These are phyloP conservation scores for Phoxinus phoxinus DNA, from an alignment of 2,113 vertebrate species.

Conservation along the genomic window DNA sequence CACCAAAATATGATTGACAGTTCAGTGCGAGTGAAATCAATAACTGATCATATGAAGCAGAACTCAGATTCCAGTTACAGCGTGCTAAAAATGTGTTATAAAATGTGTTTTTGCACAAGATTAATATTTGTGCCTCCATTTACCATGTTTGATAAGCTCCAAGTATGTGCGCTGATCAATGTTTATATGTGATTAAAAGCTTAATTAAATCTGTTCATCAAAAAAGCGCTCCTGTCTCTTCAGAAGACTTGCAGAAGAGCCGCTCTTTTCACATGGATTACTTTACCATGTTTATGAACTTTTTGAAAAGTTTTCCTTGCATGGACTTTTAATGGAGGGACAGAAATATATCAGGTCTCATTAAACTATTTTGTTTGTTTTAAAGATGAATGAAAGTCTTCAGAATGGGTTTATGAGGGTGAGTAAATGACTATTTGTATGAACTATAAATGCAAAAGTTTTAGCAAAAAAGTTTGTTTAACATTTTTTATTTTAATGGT, in stretches of 20 bases:
- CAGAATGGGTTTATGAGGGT: background rate
- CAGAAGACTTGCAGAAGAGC: background rate
- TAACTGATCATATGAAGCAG: no score
- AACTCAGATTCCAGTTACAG: no score
- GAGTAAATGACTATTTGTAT: background rate
- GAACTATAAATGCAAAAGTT: no score
- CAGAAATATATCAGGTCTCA: background rate
- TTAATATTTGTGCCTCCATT: no score
- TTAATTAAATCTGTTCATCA: background rate
- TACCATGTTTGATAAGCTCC: no score
- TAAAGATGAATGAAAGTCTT: background rate
- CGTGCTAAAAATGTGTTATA: no score
- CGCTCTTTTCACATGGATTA: background rate
- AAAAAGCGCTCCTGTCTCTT: background rate
- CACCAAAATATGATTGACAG: background rate
- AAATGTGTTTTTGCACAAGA: no score
- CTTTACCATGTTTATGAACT: background rate
- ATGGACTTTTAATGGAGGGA: background rate
- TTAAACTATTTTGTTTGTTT: background rate
- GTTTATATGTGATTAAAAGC: background rate
- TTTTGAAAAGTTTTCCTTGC: background rate
- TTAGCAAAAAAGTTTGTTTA: no score
- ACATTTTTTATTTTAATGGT: background rate
- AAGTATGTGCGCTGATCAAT: no score
- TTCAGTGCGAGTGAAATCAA: no score